These are phyloP conservation scores for Pavo muticus DNA, from an alignment of 2,113 vertebrate genomes.

Conservation along the genomic window DNA sequence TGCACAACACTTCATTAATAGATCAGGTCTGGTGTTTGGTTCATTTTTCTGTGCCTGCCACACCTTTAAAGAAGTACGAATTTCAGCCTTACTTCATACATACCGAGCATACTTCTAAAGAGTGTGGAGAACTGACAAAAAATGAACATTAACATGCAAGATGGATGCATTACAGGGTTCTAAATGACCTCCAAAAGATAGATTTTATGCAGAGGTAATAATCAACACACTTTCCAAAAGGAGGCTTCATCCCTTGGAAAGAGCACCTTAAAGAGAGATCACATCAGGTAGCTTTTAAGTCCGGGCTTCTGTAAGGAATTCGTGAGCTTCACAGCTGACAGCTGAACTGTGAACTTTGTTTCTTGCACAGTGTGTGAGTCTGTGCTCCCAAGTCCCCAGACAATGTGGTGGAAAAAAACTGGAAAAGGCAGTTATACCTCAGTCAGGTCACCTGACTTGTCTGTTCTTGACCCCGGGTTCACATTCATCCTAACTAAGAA, in stretches of 20 bases:
- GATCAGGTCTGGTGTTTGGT: not conserved
- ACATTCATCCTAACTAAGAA: conserved; percentile 61
- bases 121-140: not conserved
- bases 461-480: conserved; percentile 63
- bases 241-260: not conserved
- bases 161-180: not conserved
- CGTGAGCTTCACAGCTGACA: conserved; percentile 25
- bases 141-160: not conserved
- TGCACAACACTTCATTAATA: not conserved
- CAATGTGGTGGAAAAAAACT: conserved; percentile 50
- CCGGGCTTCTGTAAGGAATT: conserved; percentile 42
- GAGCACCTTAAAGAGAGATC: not conserved
- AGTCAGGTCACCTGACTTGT: conserved; percentile 39
- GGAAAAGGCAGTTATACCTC: conserved; percentile 46
- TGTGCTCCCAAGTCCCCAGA: conserved; percentile 30
- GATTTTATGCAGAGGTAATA: not conserved
- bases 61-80: not conserved
- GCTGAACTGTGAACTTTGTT: conserved; percentile 46
- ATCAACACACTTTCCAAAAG: not conserved
- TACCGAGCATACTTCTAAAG: not conserved
- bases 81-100: not conserved
- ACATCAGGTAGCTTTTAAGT: not conserved
- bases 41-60: not conserved
- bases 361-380: not conserved
- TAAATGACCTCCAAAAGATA: not conserved